Evolutionary conservation across 2,113 vertebrate species (phyloP), one percentile per base, ranked within the genome.

Genomic region (Cochlearius cochlearius): DNA sequence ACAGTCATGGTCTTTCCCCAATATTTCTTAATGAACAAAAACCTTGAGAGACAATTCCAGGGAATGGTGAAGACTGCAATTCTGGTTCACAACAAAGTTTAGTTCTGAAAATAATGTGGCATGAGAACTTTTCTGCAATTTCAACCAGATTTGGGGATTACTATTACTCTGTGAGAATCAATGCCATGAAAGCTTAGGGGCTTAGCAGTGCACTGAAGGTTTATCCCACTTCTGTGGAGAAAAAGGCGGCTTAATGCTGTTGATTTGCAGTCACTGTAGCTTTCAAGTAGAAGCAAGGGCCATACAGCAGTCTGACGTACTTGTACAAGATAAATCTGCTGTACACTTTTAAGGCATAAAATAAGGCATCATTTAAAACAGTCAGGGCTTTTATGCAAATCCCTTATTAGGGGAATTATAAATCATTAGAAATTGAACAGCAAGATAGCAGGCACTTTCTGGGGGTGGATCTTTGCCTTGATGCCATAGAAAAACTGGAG

Each of bases 361-460:
- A 79, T 83, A 77, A 86, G 59, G 32, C 86, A 82, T 76, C 66
- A 7, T 91, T 96, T 66, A 30, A 92, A 95, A 76, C 73, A 92
- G 87, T n/a, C 69, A 80, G 66, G 59, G 92, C 80, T 95, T 95
- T 97, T 94, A 97, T 96, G 95, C 91, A 94, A 96, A 94, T 92
- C 89, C 92, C 74, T 82, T 97, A 95, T 97, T 96, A 95, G 69
- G 67, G 84, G 94, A 95, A 94, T 97, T 96, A 94, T 85, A 95
- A 88, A 82, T 96, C 89, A 82, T 91, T 94, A 97, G 91, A 76
- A 94, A 75, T 64, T 79, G 74, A 97, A 66, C 80, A 94, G 92
- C 63, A 23, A 96, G 89, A 76, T 85, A 91, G 66, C 80, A 94
- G 83, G 84, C 34, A 0, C 55, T 96, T 91, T 72, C 95, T 95